phyloP scores from a whole-genome alignment of 2,888 invertebrate genomes.

The Parapristionchus giblindavisi region DNA sequence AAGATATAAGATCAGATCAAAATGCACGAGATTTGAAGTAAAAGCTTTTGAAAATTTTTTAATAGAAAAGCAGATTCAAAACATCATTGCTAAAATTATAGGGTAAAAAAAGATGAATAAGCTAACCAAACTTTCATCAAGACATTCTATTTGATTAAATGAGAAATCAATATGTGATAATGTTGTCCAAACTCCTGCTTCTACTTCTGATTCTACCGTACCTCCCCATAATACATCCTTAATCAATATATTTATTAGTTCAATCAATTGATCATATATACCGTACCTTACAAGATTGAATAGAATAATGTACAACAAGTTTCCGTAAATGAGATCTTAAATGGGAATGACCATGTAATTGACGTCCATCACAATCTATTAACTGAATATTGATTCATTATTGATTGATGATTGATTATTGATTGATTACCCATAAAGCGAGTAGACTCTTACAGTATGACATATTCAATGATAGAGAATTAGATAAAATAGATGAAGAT shows the following conservation, averaged over 20 bases:
- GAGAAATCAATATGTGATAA: constrained; percentile 81
- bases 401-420: background rate
- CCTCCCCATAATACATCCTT: constrained; percentile 76
- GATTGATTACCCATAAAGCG: constrained; percentile 73
- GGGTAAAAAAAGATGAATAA: background rate
- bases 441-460: constrained; percentile 84
- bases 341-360: constrained; percentile 68
- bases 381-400: constrained; percentile 63
- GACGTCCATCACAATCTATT: constrained; percentile 67
- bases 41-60: no score
- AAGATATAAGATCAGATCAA: no score
- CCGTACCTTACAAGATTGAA: constrained; percentile 70
- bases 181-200: constrained; percentile 61
- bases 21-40: no score
- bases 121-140: constrained; percentile 84
- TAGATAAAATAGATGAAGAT: constrained; percentile 85
- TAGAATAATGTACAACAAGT: constrained; percentile 79
- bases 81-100: no score
- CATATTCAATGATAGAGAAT: constrained; percentile 83
- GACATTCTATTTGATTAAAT: constrained; percentile 80
- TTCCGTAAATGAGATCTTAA: constrained; percentile 77
- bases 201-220: background rate
- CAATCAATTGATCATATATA: background rate
- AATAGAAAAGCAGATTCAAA: no score
- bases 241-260: constrained; percentile 71